Base-by-base conservation (phyloP, 2,888 invertebrate genomes). In the Amblyjoppa fuscipennis region DNA sequence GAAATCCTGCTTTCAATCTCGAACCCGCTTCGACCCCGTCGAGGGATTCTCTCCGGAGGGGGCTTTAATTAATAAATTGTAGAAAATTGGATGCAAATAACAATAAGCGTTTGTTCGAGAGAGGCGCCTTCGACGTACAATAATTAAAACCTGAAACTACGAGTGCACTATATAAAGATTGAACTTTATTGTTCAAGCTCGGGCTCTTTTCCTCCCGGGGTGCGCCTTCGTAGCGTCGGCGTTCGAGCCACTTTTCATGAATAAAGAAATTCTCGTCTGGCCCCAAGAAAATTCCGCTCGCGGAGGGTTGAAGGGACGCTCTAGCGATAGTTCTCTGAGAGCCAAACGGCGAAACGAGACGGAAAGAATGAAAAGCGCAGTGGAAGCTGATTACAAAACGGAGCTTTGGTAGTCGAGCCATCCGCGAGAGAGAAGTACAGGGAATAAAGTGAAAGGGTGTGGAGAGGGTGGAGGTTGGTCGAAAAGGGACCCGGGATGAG, bases 191-290 rank as follows among this genome's bases (percentile, higher is more conserved):
- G 78, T 81, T 49, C 75, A 66, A 51, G 66, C 74, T 59, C 25
- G 68, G 53, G 34, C 13, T 20, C 74, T 69, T 16, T 34, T 53
- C 70, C 45, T 51, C 45, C 68, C 71, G n/a, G 49, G n/a, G 49
- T 34, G 66, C 5, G 16, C 28, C 25, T 1, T 53, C n/a, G 68
- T 20, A 76, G 66, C 64, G 51, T 25, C 49, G 20, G 56, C 41
- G 38, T 56, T 56, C 69, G 59, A 49, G 78, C 74, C 71, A 82
- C 79, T 80, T 85, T 85, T 85, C 85, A 85, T 82, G 85, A 85
- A 85, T 85, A 85, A 85, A 85, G 85, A 85, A 85, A 79, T 45
- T 74, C 71, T 31, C 78, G 82, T 80, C 82, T 71, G 71, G 75
- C 38, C 41, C 45, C 56, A 70, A 70, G 81, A 78, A 85, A 81